Base-by-base conservation (phyloP, 2,113 vertebrate species). In the Caracal caracal region DNA sequence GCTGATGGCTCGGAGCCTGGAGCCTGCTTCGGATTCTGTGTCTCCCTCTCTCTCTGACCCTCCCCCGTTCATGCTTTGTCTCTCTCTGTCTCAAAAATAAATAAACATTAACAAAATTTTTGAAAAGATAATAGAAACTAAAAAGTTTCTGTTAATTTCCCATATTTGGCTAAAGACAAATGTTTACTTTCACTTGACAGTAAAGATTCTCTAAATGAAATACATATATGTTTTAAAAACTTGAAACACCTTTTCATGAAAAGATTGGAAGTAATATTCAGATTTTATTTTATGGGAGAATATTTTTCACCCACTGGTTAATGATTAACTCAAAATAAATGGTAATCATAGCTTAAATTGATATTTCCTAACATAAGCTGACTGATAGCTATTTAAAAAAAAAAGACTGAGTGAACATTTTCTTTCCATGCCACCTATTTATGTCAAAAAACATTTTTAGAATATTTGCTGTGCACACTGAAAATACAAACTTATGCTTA, bases 391-490 rank as follows among this genome's bases (percentile, higher is more conserved):
- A 84, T 88, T 82, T n/a, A 11, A 24, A 47, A 94, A 94, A 81
- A 95, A 84, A 73, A 24, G 6, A 59, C 56, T 76, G 43, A 93
- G 17, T 35, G 35, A 9, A 37, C 8, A 15, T 30, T 51, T 10
- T 66, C 28, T 92, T 40, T 35, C 10, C 19, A 56, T 56, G 10
- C 30, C 49, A 71, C 30, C 6, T 73, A 90, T 76, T 96, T 93
- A 90, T 95, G 75, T 88, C 24, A 92, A 40, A 87, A 51, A 73
- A 33, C 56, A 68, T 70, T 85, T 94, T 92, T 89, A 43, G 51
- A 75, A 79, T 61, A 87, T 65, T 95, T 86, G 9, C 16, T 95
- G 22, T 26, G 19, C 51, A 83, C 24, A 61, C 12, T 80, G 56
- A 66, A 94, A 93, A 68, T 80, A 37, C 20, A 80, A 93, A 40